phyloP scores from a whole-genome alignment of 2,888 invertebrate species.

The Diarsia mendica region DNA sequence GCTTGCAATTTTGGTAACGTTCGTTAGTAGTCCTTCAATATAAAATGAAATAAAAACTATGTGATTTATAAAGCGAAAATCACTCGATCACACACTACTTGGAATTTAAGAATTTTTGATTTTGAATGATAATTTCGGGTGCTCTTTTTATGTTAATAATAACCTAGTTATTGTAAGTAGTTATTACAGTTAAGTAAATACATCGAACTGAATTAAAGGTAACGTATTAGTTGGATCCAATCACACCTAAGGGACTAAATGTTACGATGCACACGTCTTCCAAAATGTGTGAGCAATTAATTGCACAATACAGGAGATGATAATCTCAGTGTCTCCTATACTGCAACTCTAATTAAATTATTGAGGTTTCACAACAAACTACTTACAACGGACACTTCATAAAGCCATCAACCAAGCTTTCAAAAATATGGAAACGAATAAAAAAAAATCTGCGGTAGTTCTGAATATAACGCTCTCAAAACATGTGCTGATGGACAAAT shows the following conservation, averaged over 20 bases:
- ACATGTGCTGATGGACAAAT: no score
- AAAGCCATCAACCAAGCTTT: no score
- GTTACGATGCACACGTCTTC: neutral
- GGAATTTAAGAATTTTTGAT: neutral
- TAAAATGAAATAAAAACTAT: neutral
- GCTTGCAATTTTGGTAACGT: neutral
- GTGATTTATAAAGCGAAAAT: neutral
- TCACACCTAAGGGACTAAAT: conserved; percentile 38
- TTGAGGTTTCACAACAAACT: neutral
- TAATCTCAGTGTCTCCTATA: neutral
- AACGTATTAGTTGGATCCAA: conserved; percentile 30
- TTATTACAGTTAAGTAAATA: neutral
- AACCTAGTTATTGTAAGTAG: neutral
- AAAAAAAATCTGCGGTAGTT: no score
- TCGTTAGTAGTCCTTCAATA: no score
- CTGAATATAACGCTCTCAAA: no score
- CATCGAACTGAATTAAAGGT: conserved; percentile 30
- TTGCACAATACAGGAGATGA: neutral
- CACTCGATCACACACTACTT: neutral
- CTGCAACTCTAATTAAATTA: neutral
- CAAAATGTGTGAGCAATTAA: conserved; percentile 13
- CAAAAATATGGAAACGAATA: no score
- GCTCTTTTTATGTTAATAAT: neutral
- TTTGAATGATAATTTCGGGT: neutral
- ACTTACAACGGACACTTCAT: no score